Conservation (phyloP, 2,113 vertebrate species). For the Melierax canorus region DNA sequence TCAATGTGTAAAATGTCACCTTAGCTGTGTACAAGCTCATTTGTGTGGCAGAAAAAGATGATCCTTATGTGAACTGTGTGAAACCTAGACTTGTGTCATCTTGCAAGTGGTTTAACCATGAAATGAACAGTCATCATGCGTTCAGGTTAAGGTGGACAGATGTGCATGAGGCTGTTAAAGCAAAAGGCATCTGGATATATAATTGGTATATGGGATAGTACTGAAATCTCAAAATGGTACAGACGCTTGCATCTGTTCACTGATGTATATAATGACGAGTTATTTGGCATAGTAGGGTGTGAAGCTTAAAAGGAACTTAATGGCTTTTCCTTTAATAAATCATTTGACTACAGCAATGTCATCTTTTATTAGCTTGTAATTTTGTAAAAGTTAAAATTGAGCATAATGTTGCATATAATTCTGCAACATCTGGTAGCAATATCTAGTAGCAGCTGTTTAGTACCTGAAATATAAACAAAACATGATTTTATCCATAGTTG, state of each 20-base stretch:
- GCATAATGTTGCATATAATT: constrained; percentile 77
- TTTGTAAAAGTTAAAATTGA: constrained; percentile 68
- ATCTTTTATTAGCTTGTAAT: constrained; percentile 69
- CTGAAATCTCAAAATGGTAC: not conserved
- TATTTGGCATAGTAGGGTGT: constrained; percentile 45
- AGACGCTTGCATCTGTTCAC: constrained; percentile 1
- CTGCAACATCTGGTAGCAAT: constrained; percentile 75
- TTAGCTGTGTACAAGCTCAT: not conserved
- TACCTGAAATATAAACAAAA: constrained; percentile 76
- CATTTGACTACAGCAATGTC: constrained; percentile 56
- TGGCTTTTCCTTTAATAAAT: constrained; percentile 70
- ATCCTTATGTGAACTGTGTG: not conserved
- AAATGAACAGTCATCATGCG: not conserved
- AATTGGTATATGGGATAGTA: not conserved
- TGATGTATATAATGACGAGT: not conserved
- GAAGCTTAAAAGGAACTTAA: constrained; percentile 55
- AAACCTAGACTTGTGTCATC: not conserved
- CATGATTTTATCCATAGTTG: constrained; percentile 34
- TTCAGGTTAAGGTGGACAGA: not conserved
- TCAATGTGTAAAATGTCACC: not conserved
- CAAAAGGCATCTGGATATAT: constrained; percentile 6
- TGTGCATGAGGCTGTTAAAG: not conserved
- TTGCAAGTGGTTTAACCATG: not conserved
- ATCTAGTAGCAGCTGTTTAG: constrained; percentile 73
- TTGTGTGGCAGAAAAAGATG: not conserved